These are phyloP conservation scores for Cerceris ruficornis DNA, from an alignment of 2,888 invertebrate genomes.

Conservation along the genomic window DNA sequence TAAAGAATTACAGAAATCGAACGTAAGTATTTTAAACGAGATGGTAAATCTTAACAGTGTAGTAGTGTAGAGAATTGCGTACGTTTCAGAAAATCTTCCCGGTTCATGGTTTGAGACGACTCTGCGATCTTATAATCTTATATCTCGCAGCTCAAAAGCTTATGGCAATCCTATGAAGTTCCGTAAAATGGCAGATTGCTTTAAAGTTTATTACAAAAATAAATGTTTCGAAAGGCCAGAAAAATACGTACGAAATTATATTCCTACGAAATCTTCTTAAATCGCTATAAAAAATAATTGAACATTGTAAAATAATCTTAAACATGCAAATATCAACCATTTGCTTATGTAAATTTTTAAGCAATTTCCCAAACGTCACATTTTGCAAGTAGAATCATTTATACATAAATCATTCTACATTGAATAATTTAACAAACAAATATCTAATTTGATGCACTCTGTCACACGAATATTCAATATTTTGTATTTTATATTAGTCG, in stretches of 20 bases:
- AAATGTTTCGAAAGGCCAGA: background rate
- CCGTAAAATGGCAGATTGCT: background rate
- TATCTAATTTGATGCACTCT: too few species aligned
- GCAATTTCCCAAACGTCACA: too few species aligned
- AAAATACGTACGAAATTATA: background rate
- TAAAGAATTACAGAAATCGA: background rate
- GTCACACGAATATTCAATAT: too few species aligned
- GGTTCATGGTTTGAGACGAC: background rate
- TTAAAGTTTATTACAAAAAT: background rate
- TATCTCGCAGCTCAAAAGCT: background rate
- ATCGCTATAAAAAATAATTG: too few species aligned
- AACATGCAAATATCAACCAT: too few species aligned
- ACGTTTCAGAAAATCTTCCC: slow-evolving; percentile 29
- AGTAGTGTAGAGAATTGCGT: background rate
- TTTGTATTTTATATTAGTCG: too few species aligned
- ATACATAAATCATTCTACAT: too few species aligned
- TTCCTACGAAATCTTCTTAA: too few species aligned
- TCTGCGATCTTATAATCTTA: background rate
- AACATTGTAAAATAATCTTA: too few species aligned
- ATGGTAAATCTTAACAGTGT: background rate
- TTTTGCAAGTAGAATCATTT: too few species aligned
- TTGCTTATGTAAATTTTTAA: too few species aligned
- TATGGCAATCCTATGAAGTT: background rate
- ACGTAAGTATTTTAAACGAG: background rate
- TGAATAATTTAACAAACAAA: too few species aligned